These are phyloP conservation scores for Phylloscopus collybita DNA, from an alignment of 2,797 vertebrate genomes.

Conservation along the genomic window DNA sequence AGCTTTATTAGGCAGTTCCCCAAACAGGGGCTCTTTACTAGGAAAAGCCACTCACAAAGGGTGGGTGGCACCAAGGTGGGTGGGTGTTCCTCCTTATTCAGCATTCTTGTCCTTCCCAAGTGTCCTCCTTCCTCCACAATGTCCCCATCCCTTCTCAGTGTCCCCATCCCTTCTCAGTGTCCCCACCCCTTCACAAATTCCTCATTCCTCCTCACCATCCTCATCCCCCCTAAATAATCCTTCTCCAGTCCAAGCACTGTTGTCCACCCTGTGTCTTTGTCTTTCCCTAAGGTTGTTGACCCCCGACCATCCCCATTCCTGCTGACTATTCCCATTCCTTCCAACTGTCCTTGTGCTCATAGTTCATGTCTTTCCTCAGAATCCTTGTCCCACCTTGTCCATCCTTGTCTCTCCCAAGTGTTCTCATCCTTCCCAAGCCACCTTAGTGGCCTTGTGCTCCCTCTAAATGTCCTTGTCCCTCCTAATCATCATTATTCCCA, in stretches of 20 bases:
- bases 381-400: not conserved
- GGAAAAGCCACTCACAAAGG: not conserved
- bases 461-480: not conserved
- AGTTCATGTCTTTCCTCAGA: rapidly evolving
- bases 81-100: not conserved
- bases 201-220: not conserved
- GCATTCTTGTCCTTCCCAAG: rapidly evolving
- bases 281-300: not conserved
- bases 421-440: not conserved
- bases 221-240: not conserved
- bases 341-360: not conserved
- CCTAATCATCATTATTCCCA: not conserved
- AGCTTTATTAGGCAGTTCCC: constrained; percentile 39
- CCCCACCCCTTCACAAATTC: not conserved
- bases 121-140: not conserved
- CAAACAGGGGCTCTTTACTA: not conserved
- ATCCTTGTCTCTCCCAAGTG: not conserved
- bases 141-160: not conserved
- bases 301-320: not conserved
- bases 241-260: not conserved
- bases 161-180: not conserved
- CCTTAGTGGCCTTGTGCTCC: not conserved
- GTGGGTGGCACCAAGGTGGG: not conserved
- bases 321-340: not conserved
- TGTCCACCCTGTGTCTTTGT: not conserved